A percentile compares a stretch with the other conserved stretches of the same genome.
Conservation (phyloP, 2,888 invertebrate genomes). For the Nymphalis c-album region DNA sequence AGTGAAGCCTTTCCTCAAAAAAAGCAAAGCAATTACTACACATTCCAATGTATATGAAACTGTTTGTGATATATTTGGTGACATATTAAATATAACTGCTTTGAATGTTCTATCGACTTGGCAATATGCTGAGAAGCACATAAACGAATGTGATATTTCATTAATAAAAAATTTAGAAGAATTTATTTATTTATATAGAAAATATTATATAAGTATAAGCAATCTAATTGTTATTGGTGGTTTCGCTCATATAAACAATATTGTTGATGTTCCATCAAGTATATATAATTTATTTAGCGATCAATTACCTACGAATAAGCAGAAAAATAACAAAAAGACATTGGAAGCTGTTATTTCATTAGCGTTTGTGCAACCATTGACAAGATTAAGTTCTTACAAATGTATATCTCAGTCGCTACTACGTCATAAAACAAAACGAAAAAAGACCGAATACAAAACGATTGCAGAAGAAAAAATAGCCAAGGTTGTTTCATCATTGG, state of each 20-base stretch:
- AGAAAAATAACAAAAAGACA: slow-evolving; percentile 78
- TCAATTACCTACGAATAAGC: slow-evolving; percentile 78
- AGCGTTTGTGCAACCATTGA: slow-evolving; percentile 83
- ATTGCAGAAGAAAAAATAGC: slow-evolving; percentile 78
- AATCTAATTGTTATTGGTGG: slow-evolving; percentile 88
- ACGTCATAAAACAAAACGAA: slow-evolving; percentile 70
- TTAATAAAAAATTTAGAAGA: slow-evolving; percentile 87
- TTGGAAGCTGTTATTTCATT: slow-evolving; percentile 82
- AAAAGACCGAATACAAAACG: slow-evolving; percentile 64
- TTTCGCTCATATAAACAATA: slow-evolving; percentile 83
- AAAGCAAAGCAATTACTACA: slow-evolving; percentile 77
- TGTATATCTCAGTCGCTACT: slow-evolving; percentile 82
- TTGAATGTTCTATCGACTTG: slow-evolving; percentile 85
- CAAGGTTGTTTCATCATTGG: slow-evolving; percentile 83
- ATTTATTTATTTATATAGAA: slow-evolving; percentile 85
- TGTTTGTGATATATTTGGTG: slow-evolving; percentile 84
- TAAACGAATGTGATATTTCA: slow-evolving; percentile 84
- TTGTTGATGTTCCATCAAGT: slow-evolving; percentile 82
- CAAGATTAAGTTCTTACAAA: slow-evolving; percentile 83
- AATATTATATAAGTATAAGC: slow-evolving; percentile 86
- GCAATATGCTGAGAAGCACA: slow-evolving; percentile 85
- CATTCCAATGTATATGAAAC: slow-evolving; percentile 84
- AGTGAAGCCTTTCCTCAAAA: slow-evolving; percentile 84
- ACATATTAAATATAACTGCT: slow-evolving; percentile 85
- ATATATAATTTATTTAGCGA: slow-evolving; percentile 81